Evolutionary conservation across 2,888 invertebrate species (phyloP).

Genomic region (Diplazon laetatorius): DNA sequence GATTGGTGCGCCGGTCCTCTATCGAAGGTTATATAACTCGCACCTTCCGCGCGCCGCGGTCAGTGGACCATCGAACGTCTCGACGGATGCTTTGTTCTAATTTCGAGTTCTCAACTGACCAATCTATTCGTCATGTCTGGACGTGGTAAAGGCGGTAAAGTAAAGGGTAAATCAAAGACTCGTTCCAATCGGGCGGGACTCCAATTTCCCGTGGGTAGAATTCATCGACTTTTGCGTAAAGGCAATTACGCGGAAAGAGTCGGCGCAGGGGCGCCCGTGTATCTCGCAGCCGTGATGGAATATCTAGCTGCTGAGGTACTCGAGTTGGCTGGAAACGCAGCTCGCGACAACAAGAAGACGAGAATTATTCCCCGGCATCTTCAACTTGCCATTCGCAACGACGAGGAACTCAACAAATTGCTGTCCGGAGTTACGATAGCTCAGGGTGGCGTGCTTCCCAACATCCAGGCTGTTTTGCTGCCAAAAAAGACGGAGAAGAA

Average conservation of each 20-base stretch:
- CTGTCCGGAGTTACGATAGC: slow-evolving; percentile 90
- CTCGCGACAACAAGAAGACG: slow-evolving; percentile 88
- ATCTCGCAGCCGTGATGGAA: slow-evolving; percentile 86
- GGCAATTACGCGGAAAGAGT: slow-evolving; percentile 86
- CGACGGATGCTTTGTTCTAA: background rate
- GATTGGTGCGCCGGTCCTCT: slow-evolving; percentile 85
- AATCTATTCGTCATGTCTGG: slow-evolving; percentile 68
- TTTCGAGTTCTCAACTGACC: too few relatives aligned
- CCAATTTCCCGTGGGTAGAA: slow-evolving; percentile 85
- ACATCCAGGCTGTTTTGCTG: slow-evolving; percentile 89
- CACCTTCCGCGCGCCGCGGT: too few relatives aligned
- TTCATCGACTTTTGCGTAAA: slow-evolving; percentile 85
- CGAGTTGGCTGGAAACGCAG: slow-evolving; percentile 87
- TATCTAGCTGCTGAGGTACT: slow-evolving; percentile 88
- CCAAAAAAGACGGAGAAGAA: slow-evolving; percentile 87
- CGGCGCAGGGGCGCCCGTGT: slow-evolving; percentile 84
- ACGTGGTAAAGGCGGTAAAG: slow-evolving; percentile 71
- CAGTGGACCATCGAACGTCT: background rate
- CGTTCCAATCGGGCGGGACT: slow-evolving; percentile 85
- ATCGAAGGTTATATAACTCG: too few relatives aligned
- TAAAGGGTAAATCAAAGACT: slow-evolving; percentile 74
- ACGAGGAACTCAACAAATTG: slow-evolving; percentile 91
- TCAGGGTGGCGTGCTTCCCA: slow-evolving; percentile 92
- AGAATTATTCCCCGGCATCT: slow-evolving; percentile 89
- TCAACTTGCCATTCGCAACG: slow-evolving; percentile 90